These are phyloP conservation scores for Salvelinus fontinalis DNA, from an alignment of 2,113 vertebrate genomes.

Conservation along the genomic window DNA sequence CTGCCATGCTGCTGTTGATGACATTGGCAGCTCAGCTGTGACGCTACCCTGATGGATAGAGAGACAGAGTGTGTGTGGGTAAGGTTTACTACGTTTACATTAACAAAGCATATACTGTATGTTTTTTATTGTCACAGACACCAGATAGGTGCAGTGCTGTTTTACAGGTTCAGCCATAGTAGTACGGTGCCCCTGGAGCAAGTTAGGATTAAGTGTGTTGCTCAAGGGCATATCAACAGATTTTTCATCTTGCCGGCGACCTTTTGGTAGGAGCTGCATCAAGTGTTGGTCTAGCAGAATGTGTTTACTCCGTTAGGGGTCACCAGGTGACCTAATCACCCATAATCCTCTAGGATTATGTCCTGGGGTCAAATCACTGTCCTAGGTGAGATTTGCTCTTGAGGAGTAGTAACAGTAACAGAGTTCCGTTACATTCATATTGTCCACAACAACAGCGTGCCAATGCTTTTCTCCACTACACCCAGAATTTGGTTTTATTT, in stretches of 20 bases:
- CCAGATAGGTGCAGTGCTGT: background rate
- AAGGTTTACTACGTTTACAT: background rate
- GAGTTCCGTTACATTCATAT: no score
- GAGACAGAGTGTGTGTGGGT: conserved; percentile 1
- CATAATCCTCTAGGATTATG: conserved; percentile 3
- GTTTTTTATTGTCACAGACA: no score
- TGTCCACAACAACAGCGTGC: no score
- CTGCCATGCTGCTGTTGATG: conserved; percentile 69
- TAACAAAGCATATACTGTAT: no score
- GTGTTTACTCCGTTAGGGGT: background rate
- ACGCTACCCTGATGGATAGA: conserved; percentile 43
- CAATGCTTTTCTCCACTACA: background rate
- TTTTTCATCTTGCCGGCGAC: background rate
- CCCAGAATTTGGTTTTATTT: background rate
- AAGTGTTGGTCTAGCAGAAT: background rate
- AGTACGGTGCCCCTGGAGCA: no score
- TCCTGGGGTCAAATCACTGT: background rate
- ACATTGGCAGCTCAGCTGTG: conserved; percentile 68
- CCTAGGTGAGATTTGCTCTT: background rate
- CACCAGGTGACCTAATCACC: conserved; percentile 1
- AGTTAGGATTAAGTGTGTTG: no score
- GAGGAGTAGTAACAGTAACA: background rate
- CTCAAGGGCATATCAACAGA: background rate
- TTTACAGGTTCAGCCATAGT: no score
- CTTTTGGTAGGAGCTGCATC: no score